phyloP scores from a whole-genome alignment of 2,888 invertebrate genomes.

The Diarsia mendica region DNA sequence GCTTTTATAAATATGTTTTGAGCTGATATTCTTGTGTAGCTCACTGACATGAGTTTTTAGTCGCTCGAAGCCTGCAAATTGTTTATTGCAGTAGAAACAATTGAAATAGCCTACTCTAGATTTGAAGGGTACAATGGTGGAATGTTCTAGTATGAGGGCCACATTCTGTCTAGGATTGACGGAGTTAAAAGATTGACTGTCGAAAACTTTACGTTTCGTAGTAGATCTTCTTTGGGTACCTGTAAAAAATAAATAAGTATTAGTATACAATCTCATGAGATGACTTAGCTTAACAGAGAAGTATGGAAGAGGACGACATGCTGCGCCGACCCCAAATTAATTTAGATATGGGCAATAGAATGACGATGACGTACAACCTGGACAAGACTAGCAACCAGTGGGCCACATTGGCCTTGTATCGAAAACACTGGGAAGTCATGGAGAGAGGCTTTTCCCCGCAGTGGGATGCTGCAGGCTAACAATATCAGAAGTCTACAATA shows the following conservation, averaged over 20 bases:
- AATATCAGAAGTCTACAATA: too few relatives aligned
- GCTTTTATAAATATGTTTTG: constrained; percentile 57
- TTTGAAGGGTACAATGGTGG: constrained; percentile 66
- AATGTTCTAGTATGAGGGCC: constrained; percentile 63
- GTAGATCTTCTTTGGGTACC: constrained; percentile 17
- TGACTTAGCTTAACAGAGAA: too few relatives aligned
- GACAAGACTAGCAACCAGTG: too few relatives aligned
- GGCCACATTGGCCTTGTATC: too few relatives aligned
- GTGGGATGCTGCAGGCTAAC: too few relatives aligned
- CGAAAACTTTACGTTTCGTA: constrained; percentile 25
- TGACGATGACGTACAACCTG: too few relatives aligned
- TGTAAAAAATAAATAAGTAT: constrained; percentile 26
- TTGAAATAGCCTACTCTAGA: constrained; percentile 65
- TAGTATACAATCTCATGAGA: not conserved
- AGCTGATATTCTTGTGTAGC: constrained; percentile 50
- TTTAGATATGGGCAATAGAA: too few relatives aligned
- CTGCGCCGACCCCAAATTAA: too few relatives aligned
- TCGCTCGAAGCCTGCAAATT: constrained; percentile 55
- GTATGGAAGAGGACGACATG: too few relatives aligned
- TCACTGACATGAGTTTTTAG: constrained; percentile 56
- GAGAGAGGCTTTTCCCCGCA: too few relatives aligned
- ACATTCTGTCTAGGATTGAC: constrained; percentile 60
- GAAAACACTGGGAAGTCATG: too few relatives aligned
- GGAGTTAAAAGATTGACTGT: constrained; percentile 35
- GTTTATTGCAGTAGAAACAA: constrained; percentile 66